phyloP scores from a whole-genome alignment of 1,140 invertebrate species.

The Bombus ignitus region DNA sequence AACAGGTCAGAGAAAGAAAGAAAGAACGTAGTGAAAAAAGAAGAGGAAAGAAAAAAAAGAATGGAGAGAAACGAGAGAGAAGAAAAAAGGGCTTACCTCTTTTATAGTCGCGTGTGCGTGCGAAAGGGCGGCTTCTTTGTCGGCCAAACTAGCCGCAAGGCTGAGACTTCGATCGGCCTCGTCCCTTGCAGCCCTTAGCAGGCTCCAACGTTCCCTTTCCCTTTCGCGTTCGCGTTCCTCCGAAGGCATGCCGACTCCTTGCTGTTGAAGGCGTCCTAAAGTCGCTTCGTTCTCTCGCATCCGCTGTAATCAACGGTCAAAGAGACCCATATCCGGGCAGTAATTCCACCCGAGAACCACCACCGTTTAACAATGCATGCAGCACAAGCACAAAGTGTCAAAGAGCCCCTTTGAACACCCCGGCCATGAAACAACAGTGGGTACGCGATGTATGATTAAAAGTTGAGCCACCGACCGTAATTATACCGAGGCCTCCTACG shows the following conservation, averaged over 20 bases:
- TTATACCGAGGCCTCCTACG: neutral
- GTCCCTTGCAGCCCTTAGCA: slow-evolving; percentile 93
- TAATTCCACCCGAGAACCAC: slow-evolving; percentile 76
- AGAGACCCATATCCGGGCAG: slow-evolving; percentile 84
- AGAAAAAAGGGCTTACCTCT: slow-evolving; percentile 83
- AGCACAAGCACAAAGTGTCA: slow-evolving; percentile 31
- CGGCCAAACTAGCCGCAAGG: slow-evolving; percentile 92
- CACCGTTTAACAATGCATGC: slow-evolving; percentile 59
- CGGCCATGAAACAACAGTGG: neutral
- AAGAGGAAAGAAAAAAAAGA: too few species aligned
- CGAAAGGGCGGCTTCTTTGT: slow-evolving; percentile 92
- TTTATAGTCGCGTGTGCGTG: slow-evolving; percentile 92
- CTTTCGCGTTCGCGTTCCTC: slow-evolving; percentile 90
- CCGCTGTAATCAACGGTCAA: slow-evolving; percentile 84
- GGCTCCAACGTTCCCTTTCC: slow-evolving; percentile 93
- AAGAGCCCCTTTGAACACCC: slow-evolving; percentile 20
- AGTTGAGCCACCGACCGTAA: neutral
- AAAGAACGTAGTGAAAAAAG: too few species aligned
- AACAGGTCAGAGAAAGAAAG: neutral
- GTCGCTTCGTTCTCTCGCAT: slow-evolving; percentile 90
- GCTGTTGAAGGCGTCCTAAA: slow-evolving; percentile 84
- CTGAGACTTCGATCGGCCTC: slow-evolving; percentile 94
- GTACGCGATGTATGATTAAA: slow-evolving; percentile 21
- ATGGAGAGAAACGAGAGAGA: neutral
- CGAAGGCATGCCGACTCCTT: slow-evolving; percentile 73